Base-by-base conservation (phyloP, 2,888 invertebrate species). In the Mythimna ferrago region DNA sequence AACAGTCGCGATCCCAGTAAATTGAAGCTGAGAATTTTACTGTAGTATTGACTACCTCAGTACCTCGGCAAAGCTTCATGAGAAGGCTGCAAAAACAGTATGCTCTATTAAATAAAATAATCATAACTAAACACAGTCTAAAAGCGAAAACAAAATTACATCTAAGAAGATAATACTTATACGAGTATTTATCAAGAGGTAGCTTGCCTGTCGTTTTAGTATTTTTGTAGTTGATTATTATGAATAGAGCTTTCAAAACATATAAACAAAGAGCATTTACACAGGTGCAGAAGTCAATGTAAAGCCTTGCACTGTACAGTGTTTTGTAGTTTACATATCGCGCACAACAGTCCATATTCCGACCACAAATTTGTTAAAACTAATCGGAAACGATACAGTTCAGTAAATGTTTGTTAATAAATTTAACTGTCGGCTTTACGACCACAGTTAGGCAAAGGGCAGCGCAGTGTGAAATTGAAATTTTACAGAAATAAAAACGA, bases 391-490 rank as follows among this genome's bases (percentile, higher is more conserved):
- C 54, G 44, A 66, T 69, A 56, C 51, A 74, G 77, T 74, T 72
- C 69, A 56, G 54, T 71, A 60, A 63, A 75, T 66, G 80, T 78
- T 79, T 73, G 79, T 71, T 76, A 81, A 82, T 76, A 82, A 84
- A 87, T 82, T 86, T 78, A 68, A 83, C 80, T 69, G 75, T 76
- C 79, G 74, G 80, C 85, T 84, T 84, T 84, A 85, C 81, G 65
- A 68, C 78, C 78, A 21, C 71, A 80, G 80, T 86, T 83, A 73
- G 79, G 86, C 79, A 83, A 83, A 83, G 87, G 82, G 89, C 92
- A 92, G 80, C 89, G 87, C 89, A 89, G 91, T 91, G 92, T 93
- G 92, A 94, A 94, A 94, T 93, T 92, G 92, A 92, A 91, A 92
- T 90, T 93, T 93, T 91, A 86, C 88, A 87, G 85, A 90, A 91